Percentiles rank a stretch among this genome's conserved stretches.
These are phyloP conservation scores for Aplocera efformata DNA, from an alignment of 2,888 invertebrate species.

Conservation along the genomic window DNA sequence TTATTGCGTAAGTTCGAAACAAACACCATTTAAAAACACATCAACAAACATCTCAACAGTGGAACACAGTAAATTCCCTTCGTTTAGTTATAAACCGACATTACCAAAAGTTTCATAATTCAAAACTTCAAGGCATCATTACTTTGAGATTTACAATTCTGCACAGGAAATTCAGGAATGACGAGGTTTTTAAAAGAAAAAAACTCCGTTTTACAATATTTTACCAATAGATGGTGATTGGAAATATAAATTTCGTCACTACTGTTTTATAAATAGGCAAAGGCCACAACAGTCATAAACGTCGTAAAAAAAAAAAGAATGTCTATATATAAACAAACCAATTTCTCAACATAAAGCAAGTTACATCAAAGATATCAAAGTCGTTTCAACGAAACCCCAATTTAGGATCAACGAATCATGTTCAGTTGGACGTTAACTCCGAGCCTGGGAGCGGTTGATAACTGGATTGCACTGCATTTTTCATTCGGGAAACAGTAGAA, in stretches of 20 bases:
- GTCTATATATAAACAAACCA: no score
- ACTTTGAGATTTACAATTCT: no score
- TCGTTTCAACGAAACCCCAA: constrained; percentile 4
- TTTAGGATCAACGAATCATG: constrained; percentile 25
- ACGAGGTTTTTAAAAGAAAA: no score
- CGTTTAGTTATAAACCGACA: constrained; percentile 3
- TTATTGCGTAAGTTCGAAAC: no score
- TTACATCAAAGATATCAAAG: neutral
- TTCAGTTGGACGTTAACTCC: constrained; percentile 16
- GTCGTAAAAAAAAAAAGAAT: no score
- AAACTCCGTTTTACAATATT: no score
- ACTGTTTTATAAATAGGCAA: no score
- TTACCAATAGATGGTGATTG: no score
- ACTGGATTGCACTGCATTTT: constrained; percentile 29
- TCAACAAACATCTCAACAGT: constrained; percentile 3
- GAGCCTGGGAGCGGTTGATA: constrained; percentile 26
- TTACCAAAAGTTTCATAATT: constrained; percentile 11
- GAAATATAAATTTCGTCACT: no score
- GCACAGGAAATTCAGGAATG: no score
- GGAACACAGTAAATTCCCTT: neutral
- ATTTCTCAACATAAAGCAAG: no score
- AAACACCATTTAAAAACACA: neutral
- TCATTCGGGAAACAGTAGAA: constrained; percentile 20
- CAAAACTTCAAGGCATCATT: constrained; percentile 15
- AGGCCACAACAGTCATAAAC: no score